Evolutionary conservation across 1,140 invertebrate genomes (phyloP).

Genomic region (Fopius arisanus): DNA sequence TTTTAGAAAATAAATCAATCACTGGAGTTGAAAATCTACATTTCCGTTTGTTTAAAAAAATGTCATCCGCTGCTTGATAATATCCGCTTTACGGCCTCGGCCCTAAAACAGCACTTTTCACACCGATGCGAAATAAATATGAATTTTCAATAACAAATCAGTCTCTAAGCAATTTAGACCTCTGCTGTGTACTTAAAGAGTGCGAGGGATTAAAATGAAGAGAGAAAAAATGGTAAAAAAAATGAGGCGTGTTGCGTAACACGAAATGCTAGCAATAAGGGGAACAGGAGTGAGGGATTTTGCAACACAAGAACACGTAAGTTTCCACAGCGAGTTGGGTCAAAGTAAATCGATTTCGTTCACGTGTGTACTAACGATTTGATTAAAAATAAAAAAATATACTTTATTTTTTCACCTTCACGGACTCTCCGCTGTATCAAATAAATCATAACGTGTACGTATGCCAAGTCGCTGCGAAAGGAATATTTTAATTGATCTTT

Average conservation of each 20-base stretch:
- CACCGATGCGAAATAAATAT: background rate
- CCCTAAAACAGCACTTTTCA: background rate
- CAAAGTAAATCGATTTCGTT: conserved; percentile 28
- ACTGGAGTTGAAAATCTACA: too few relatives aligned
- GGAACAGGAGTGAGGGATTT: conserved; percentile 6
- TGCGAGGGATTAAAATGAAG: conserved; percentile 3
- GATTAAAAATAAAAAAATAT: conserved; percentile 1
- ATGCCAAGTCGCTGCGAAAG: conserved; percentile 44
- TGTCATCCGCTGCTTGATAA: too few relatives aligned
- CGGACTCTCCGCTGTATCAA: background rate
- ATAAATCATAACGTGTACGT: conserved; percentile 11
- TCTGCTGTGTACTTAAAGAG: conserved; percentile 24
- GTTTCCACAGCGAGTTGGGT: conserved; percentile 45
- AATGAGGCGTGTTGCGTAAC: conserved; percentile 29
- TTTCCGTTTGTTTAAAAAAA: too few relatives aligned
- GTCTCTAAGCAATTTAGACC: conserved; percentile 12
- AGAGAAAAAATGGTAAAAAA: conserved; percentile 5
- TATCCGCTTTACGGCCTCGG: too few relatives aligned
- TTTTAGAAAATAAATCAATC: too few relatives aligned
- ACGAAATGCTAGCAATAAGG: conserved; percentile 31
- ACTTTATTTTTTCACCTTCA: background rate
- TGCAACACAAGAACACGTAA: conserved; percentile 19
- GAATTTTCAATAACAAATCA: background rate
- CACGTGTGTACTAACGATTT: conserved; percentile 8
- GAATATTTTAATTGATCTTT: background rate